Conservation (phyloP, 2,888 invertebrate genomes). For the Ernsta delagoae region DNA sequence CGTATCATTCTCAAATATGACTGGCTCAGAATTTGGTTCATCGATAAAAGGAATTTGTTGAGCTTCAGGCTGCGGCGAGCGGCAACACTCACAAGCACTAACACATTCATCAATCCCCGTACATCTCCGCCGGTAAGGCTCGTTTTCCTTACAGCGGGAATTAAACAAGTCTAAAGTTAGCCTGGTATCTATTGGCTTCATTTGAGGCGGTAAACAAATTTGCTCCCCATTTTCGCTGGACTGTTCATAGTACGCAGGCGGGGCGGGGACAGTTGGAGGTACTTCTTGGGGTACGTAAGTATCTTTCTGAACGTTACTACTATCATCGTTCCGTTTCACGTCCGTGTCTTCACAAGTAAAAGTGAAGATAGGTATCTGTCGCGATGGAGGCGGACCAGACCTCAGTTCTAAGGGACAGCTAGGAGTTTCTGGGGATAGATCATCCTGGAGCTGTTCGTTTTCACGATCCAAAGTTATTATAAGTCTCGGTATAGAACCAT, state of each 20-base stretch:
- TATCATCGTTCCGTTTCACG: slow-evolving; percentile 51
- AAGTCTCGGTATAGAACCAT: slow-evolving; percentile 74
- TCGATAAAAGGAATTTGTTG: slow-evolving; percentile 78
- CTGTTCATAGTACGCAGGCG: slow-evolving; percentile 60
- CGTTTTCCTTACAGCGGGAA: slow-evolving; percentile 52
- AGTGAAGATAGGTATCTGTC: slow-evolving; percentile 69
- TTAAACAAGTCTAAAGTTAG: slow-evolving; percentile 71
- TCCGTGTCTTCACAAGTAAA: slow-evolving; percentile 79
- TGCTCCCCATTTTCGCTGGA: slow-evolving; percentile 66
- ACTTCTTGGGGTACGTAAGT: slow-evolving; percentile 50
- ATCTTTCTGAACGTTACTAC: slow-evolving; percentile 50
- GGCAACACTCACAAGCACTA: slow-evolving; percentile 78
- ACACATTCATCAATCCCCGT: slow-evolving; percentile 73
- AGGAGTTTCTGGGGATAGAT: slow-evolving; percentile 71
- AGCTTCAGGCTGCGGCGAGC: slow-evolving; percentile 73
- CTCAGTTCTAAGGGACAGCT: slow-evolving; percentile 67
- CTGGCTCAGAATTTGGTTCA: slow-evolving; percentile 73
- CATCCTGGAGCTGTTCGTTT: slow-evolving; percentile 69
- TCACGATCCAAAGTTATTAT: slow-evolving; percentile 74
- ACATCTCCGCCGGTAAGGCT: slow-evolving; percentile 62
- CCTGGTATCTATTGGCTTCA: slow-evolving; percentile 73
- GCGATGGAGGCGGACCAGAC: slow-evolving; percentile 48
- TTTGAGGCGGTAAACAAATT: slow-evolving; percentile 68
- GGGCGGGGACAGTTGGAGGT: slow-evolving; percentile 61
- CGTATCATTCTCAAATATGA: too few species aligned